Conservation (phyloP, 1,140 invertebrate species). For the Drosophila oshimai region DNA sequence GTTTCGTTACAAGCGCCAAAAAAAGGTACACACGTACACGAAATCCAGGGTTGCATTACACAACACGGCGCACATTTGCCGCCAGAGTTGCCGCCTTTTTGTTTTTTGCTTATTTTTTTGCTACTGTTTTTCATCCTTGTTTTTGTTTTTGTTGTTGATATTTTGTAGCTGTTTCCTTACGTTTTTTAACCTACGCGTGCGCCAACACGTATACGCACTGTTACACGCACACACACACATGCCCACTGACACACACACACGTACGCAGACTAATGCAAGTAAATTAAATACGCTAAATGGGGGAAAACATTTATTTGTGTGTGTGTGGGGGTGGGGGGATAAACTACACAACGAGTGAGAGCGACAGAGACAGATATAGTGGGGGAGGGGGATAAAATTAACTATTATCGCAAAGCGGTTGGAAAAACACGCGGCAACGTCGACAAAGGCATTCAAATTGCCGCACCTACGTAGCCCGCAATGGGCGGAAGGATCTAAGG, state of each 20-base stretch:
- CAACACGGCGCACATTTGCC: conserved; percentile 76
- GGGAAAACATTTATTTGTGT: conserved; percentile 61
- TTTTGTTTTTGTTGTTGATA: conserved; percentile 20
- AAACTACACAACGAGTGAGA: conserved; percentile 34
- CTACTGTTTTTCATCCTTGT: conserved; percentile 18
- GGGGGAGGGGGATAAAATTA: conserved; percentile 67
- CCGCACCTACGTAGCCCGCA: conserved; percentile 51
- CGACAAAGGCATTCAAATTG: conserved; percentile 70
- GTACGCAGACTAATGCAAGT: conserved; percentile 39
- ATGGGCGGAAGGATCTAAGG: neutral
- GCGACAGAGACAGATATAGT: conserved; percentile 5
- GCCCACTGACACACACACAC: neutral
- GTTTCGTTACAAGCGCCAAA: conserved; percentile 79
- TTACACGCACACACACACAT: conserved; percentile 21
- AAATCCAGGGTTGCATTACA: conserved; percentile 83
- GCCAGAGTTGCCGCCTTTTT: conserved; percentile 36
- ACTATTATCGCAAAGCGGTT: conserved; percentile 79
- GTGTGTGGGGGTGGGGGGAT: conserved; percentile 5
- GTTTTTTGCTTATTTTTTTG: conserved; percentile 19
- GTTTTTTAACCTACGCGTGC: conserved; percentile 69
- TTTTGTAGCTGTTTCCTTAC: conserved; percentile 25
- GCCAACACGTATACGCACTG: conserved; percentile 54
- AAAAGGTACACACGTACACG: conserved; percentile 79
- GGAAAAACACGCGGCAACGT: conserved; percentile 69
- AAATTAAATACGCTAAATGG: conserved; percentile 78